Evolutionary conservation across 2,888 invertebrate genomes (phyloP), one percentile per base, ranked within the genome.

Genomic region (Noctua comes): DNA sequence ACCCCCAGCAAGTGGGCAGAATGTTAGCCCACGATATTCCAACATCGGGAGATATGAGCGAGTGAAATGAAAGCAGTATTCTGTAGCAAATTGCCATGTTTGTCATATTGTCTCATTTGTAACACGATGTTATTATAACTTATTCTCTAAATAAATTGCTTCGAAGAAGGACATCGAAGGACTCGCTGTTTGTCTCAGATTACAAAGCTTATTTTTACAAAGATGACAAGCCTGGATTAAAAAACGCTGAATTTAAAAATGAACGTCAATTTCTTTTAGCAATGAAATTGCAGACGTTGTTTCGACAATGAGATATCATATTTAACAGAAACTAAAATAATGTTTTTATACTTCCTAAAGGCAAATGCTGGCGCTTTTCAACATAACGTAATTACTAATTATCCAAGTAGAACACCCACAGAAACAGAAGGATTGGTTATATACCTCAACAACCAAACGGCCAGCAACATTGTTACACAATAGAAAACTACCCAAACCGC

Each of bases 21-120:
- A 93, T 90, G 92, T 93, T 88, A 84, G 88, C 86, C 89, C 87
- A 89, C 90, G 83, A 85, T 88, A 90, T 91, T 84, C 82, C 86
- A 83, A 86, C 90, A 89, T 83, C 81, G 82, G 88, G 87, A 92
- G 91, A 93, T 91, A 93, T 91, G 90, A 88, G 89, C 88, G 76
- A 88, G 76, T 89, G 86, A 91, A 91, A 93, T 93, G 92, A 93
- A 93, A 92, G 87, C 89, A 81, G 88, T 88, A 84, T 82, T 86
- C 83, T 86, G 88, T 84, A 77, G 76, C 66, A 65, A 80, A 82
- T 85, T 76, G 82, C 73, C 48, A 76, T 82, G 82, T 84, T 84
- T 79, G 84, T 85, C 86, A 80, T 86, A 81, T 83, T 77, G 76
- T 85, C 71, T 80, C 75, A 79, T 78, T 83, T 84, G 83, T 82